Conservation (phyloP, 2,113 vertebrate species). For the Bufo bufo region DNA sequence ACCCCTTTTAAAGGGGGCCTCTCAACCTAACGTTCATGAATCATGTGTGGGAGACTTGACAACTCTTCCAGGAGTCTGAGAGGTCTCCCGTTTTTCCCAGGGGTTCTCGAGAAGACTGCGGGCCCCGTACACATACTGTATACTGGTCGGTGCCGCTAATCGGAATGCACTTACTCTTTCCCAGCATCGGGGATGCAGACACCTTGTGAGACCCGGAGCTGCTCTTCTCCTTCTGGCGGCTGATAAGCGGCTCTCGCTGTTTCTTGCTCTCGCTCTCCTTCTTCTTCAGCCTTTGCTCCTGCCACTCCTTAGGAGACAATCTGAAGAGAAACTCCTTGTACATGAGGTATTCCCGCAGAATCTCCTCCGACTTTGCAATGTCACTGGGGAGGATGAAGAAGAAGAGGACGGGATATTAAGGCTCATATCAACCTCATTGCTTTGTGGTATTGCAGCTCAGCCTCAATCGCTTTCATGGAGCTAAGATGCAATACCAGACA, state of each 20-base stretch:
- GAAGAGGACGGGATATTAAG: no score
- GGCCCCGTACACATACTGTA: no score
- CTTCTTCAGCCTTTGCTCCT: conserved; percentile 70
- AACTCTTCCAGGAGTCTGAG: no score
- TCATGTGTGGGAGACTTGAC: no score
- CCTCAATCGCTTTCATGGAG: no score
- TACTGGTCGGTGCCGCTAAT: not conserved
- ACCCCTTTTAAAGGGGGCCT: no score
- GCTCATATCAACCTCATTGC: no score
- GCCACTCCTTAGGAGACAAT: conserved; percentile 86
- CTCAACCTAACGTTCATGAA: no score
- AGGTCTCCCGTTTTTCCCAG: no score
- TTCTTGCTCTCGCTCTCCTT: not conserved
- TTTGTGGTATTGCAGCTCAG: no score
- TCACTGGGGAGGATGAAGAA: conserved; percentile 71
- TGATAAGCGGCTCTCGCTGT: not conserved
- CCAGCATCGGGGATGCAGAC: fast-evolving
- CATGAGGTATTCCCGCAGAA: conserved; percentile 77
- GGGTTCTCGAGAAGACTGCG: no score
- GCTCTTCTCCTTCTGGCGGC: not conserved
- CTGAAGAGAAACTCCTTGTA: conserved; percentile 86
- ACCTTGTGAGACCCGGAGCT: not conserved
- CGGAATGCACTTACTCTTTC: conserved; percentile 56
- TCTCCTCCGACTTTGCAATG: conserved; percentile 77
- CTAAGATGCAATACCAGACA: no score